Evolutionary conservation across 1,140 invertebrate genomes (phyloP), one percentile per base, ranked within the genome.

Genomic region (Mamestra configurata): DNA sequence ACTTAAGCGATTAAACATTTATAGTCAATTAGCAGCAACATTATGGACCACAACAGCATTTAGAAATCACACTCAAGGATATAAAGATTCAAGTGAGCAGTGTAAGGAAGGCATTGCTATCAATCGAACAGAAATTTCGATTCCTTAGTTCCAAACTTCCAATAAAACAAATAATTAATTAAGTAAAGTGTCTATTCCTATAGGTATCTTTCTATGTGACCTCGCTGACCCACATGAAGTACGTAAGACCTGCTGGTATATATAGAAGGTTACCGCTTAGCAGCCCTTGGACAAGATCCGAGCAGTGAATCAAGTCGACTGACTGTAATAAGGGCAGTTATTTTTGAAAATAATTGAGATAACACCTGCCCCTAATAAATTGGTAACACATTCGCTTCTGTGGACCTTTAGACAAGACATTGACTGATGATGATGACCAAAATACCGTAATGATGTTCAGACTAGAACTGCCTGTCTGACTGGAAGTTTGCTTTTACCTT

Each of bases 181-280:
- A 49, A n/a, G 43, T 18, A 24, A 11, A 57, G 22, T 27, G 20
- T 66, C 7, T 18, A 3, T 66, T 8, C 7, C 4, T 37, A 35
- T n/a, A 15, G n/a, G n/a, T n/a, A n/a, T n/a, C n/a, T n/a, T n/a
- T 59, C 55, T 59, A 59, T 59, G n/a, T 66, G 61, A 66, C 61
- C 61, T 66, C 35, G 18, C 5, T 40, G 61, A 66, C 61, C 61
- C 10, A 66, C 31, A 40, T 66, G 35, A 27, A 27, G 22, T 66
- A 11, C 2, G 27, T 59, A 31, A 13, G 59, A 7, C n/a, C 31
- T 64, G 31, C 31, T 10, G 37, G 35, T n/a, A 64, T 37, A 35
- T 35, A 35, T 3, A 4, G n/a, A 35, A 11, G 31, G 59, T 64
- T 64, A 35, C 59, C 59, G 59, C n/a, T 35, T 64, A 4, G 1